Conservation (phyloP, 2,888 invertebrate genomes). For the Lithophane semibrunnea region DNA sequence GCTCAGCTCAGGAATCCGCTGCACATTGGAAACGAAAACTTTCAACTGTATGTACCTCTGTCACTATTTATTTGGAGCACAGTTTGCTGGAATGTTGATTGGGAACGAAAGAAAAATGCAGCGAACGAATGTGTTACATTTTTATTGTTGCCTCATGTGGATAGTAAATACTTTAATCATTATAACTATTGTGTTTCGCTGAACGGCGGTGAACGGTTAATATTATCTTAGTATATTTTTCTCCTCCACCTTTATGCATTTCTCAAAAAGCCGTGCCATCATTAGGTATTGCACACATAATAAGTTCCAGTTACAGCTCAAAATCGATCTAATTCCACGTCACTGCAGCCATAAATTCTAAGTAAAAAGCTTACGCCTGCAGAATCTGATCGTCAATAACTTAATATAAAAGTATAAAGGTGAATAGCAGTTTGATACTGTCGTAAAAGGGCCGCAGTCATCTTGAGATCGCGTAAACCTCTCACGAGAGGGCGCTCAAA, state of each 20-base stretch:
- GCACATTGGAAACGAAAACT: conserved; percentile 66
- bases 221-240: neutral
- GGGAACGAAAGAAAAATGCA: conserved; percentile 50
- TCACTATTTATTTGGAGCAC: conserved; percentile 58
- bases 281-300: neutral
- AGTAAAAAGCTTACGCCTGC: conserved; percentile 62
- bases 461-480: conserved; percentile 89
- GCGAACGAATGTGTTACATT: conserved; percentile 8
- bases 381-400: conserved; percentile 80
- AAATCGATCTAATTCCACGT: conserved; percentile 24
- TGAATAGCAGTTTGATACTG: conserved; percentile 86
- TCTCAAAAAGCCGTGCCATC: neutral
- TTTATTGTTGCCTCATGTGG: conserved; percentile 3
- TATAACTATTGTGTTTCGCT: neutral
- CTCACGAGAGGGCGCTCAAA: conserved; percentile 86
- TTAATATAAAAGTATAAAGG: conserved; percentile 86
- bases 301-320: conserved; percentile 15
- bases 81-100: conserved; percentile 57
- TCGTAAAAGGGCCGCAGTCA: conserved; percentile 88
- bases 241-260: neutral
- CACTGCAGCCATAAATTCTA: conserved; percentile 50
- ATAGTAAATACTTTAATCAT: neutral
- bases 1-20: conserved; percentile 58
- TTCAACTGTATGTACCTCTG: conserved; percentile 56
- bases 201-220: too few species aligned